Conservation (phyloP, 2,797 vertebrate species). For the Pseudopleuronectes americanus region DNA sequence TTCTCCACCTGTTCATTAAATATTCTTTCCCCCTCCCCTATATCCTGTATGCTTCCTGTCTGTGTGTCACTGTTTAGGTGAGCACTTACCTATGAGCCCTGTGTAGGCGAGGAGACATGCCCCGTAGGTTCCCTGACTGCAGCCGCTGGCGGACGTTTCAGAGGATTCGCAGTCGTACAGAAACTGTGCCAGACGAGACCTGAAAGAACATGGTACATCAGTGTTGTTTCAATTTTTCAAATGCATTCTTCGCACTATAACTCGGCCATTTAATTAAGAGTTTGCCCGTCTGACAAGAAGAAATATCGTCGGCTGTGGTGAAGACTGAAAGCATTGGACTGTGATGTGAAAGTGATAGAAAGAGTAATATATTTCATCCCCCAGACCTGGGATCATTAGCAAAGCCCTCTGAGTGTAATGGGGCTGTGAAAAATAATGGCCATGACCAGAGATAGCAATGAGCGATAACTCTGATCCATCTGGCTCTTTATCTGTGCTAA, state of each 20-base stretch:
- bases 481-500: slow-evolving; percentile 81
- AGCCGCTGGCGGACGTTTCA: slow-evolving; percentile 74
- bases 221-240: slow-evolving; percentile 23
- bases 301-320: slow-evolving; percentile 50
- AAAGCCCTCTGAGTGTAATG: slow-evolving; percentile 81
- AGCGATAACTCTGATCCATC: slow-evolving; percentile 84
- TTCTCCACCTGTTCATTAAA: slow-evolving; percentile 10
- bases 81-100: slow-evolving; percentile 82
- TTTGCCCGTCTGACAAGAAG: slow-evolving; percentile 55
- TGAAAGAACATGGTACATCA: slow-evolving; percentile 39
- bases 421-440: slow-evolving; percentile 80
- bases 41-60: not conserved
- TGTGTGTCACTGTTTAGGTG: slow-evolving; percentile 21
- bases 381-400: slow-evolving; percentile 78
- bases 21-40: too few relatives aligned
- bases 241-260: slow-evolving; percentile 11
- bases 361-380: slow-evolving; percentile 77
- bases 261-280: slow-evolving; percentile 63
- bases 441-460: slow-evolving; percentile 82
- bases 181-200: slow-evolving; percentile 85
- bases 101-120: slow-evolving; percentile 85
- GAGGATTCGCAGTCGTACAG: slow-evolving; percentile 82
- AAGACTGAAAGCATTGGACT: slow-evolving; percentile 62
- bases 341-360: slow-evolving; percentile 75
- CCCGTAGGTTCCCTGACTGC: slow-evolving; percentile 81